These are phyloP conservation scores for Morinoia aosen DNA, from an alignment of 2,888 invertebrate genomes.

Conservation along the genomic window DNA sequence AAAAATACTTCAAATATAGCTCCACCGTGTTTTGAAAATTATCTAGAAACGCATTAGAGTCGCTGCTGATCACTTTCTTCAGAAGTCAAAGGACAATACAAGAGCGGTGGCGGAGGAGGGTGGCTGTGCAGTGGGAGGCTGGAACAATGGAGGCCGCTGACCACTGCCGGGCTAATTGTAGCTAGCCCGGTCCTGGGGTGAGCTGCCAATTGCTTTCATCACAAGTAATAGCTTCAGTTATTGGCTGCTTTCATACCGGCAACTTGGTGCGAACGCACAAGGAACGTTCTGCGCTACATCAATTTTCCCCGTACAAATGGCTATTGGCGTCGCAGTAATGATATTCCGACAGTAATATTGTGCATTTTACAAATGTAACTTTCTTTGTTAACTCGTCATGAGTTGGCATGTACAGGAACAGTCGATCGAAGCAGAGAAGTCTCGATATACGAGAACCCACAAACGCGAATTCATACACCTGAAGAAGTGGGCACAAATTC, in stretches of 20 bases:
- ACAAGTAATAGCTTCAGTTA: background rate
- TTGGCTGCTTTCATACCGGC: background rate
- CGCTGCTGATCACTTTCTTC: background rate
- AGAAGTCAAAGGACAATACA: background rate
- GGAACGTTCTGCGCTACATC: background rate
- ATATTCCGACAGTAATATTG: background rate
- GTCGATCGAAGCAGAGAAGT: background rate
- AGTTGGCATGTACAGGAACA: background rate
- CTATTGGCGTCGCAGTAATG: background rate
- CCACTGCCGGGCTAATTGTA: slow-evolving; percentile 14
- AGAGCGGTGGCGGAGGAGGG: background rate
- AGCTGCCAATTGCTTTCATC: slow-evolving; percentile 12
- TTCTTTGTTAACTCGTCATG: background rate
- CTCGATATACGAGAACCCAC: background rate
- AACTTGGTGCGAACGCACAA: background rate
- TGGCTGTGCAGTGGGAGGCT: background rate
- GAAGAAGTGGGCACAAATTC: background rate
- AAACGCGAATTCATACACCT: background rate
- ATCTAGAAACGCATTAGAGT: background rate
- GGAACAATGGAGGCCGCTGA: background rate
- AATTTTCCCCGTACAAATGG: background rate
- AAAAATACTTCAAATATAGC: background rate
- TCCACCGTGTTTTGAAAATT: background rate
- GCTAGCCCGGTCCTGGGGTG: background rate
- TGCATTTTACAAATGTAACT: background rate